These are phyloP conservation scores for Butorides virescens DNA, from an alignment of 2,113 vertebrate genomes.

Conservation along the genomic window DNA sequence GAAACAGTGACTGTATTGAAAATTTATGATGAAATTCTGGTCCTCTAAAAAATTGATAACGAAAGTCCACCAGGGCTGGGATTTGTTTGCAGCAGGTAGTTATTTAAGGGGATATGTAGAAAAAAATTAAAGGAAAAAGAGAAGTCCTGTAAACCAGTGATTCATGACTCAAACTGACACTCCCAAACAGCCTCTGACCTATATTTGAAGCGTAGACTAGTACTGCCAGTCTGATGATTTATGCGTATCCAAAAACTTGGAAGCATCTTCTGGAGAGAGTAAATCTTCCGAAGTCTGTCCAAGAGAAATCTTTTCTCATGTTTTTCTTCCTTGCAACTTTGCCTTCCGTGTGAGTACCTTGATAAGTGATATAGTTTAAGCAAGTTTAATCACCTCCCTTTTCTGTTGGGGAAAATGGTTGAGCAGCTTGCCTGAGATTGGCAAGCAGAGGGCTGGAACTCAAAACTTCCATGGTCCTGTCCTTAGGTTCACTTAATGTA, in stretches of 20 bases:
- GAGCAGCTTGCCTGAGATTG: background rate
- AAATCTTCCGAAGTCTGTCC: background rate
- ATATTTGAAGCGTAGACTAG: constrained; percentile 44
- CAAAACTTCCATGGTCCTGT: background rate
- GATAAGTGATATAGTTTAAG: background rate
- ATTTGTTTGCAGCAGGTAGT: background rate
- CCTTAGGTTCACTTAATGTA: background rate
- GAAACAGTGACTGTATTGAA: background rate
- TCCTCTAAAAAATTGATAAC: background rate
- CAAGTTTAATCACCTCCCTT: background rate
- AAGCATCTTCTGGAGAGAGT: constrained; percentile 6
- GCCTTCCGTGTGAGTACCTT: background rate
- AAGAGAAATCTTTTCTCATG: background rate
- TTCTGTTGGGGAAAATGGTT: background rate
- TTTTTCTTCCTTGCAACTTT: background rate
- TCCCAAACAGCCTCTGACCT: constrained; percentile 56
- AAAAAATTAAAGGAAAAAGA: background rate
- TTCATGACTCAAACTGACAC: constrained; percentile 45
- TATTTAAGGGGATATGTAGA: background rate
- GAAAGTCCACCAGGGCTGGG: background rate
- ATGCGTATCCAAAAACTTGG: constrained; percentile 35
- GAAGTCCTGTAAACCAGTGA: background rate
- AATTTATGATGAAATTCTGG: background rate
- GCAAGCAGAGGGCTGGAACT: background rate
- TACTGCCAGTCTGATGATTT: constrained; percentile 62